Evolutionary conservation across 2,113 vertebrate species (phyloP), one percentile per base, ranked within the genome.

Genomic region (Sceloporus undulatus): DNA sequence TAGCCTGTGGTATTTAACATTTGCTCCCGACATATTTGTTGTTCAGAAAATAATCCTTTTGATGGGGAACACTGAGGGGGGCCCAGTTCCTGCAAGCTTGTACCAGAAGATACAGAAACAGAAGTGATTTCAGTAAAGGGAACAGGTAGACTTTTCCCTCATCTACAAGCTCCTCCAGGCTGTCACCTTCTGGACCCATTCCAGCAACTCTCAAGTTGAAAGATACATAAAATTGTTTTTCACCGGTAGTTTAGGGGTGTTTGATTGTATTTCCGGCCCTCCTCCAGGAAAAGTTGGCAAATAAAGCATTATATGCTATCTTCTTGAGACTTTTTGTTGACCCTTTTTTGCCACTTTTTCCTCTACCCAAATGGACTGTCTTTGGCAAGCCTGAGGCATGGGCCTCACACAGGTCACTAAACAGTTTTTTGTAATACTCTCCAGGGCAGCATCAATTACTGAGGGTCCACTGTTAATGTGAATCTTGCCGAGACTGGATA

Each of bases 221-320:
- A 82, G 98, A 98, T 90, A 99, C 99, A 99, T 98, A 88, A 99
- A 94, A 85, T 97, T 98, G 96, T 98, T 99, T 84, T 97, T 98
- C 84, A 98, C 95, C 0, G 99, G 98, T 1, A 98, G 96, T 52
- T 79, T 95, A 0, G 96, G 87, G 38, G 91, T 4, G 0, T 93
- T 96, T 83, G 93, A 92, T 7, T 90, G 97, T 68, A 88, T 89
- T 84, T 87, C n/a, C 40, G 93, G 76, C 93, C 68, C 75, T 97
- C 97, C 0, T 98, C 98, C 84, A 97, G 97, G 76, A 99, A 99
- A 1, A 99, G 96, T 97, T 97, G 0, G 97, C 92, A 85, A 99
- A 97, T 7, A 99, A 96, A 0, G 97, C 95, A 5, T 97, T 96
- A 3, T 99, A 99, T 13, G 97, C 98, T 71, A 96, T 93, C 76